Conservation (phyloP, 2,888 invertebrate genomes). For the Esperia sulphurella region DNA sequence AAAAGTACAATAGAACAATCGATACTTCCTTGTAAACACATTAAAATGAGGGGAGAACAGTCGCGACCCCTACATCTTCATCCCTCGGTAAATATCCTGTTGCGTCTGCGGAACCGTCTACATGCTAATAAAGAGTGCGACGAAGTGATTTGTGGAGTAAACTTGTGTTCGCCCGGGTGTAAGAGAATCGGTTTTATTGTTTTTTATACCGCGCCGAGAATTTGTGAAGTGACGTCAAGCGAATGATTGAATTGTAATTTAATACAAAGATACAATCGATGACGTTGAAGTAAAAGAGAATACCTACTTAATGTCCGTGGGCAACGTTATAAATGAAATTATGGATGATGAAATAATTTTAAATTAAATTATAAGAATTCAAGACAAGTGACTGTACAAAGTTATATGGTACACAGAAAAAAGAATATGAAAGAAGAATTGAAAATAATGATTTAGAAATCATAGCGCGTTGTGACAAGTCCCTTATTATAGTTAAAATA, state of each 20-base stretch:
- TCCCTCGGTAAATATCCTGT: constrained; percentile 71
- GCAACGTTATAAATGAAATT: too few species aligned
- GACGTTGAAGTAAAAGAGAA: too few species aligned
- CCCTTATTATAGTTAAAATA: too few species aligned
- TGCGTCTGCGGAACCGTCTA: constrained; percentile 47
- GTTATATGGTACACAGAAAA: too few species aligned
- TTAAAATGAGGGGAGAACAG: constrained; percentile 57
- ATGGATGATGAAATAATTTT: too few species aligned
- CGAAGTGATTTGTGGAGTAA: constrained; percentile 58
- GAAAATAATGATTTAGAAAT: not conserved
- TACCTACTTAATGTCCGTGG: too few species aligned
- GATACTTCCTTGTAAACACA: constrained; percentile 78
- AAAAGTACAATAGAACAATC: constrained; percentile 75
- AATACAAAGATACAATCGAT: not conserved
- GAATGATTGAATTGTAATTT: not conserved
- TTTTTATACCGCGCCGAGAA: constrained; percentile 1
- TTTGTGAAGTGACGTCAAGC: not conserved
- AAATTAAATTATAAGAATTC: too few species aligned
- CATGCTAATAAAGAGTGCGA: constrained; percentile 65
- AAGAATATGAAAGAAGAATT: not conserved
- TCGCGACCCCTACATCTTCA: constrained; percentile 46
- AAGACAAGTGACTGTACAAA: too few species aligned
- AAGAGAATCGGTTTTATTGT: constrained; percentile 13
- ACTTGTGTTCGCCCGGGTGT: constrained; percentile 21
- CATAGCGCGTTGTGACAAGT: too few species aligned